phyloP scores from a whole-genome alignment of 2,888 invertebrate genomes.

The Pterostichus madidus region DNA sequence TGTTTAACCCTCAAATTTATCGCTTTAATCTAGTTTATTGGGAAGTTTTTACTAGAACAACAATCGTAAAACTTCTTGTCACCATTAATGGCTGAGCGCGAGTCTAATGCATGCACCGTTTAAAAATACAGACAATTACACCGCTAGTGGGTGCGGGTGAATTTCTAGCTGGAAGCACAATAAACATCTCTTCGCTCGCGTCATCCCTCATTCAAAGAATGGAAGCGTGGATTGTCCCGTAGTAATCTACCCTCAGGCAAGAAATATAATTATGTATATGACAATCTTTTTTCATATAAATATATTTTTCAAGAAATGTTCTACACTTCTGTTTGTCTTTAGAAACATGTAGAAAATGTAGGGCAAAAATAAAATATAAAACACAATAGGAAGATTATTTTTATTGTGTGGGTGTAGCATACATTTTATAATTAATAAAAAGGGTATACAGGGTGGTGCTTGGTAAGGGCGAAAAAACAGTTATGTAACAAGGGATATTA shows the following conservation, averaged over 20 bases:
- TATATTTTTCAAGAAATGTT: constrained; percentile 18
- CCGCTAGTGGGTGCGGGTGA: not conserved
- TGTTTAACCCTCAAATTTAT: constrained; percentile 54
- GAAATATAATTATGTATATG: constrained; percentile 34
- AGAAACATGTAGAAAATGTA: not conserved
- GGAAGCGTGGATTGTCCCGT: not conserved
- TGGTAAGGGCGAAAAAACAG: no score
- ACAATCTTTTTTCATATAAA: not conserved
- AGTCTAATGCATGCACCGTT: constrained; percentile 40
- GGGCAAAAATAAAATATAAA: not conserved
- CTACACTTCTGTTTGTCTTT: not conserved
- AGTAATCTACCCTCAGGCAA: constrained; percentile 30
- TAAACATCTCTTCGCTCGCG: not conserved
- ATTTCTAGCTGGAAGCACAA: not conserved
- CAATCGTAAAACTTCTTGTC: constrained; percentile 62
- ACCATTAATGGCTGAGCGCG: constrained; percentile 49
- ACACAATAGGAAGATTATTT: no score
- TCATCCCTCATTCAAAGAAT: not conserved
- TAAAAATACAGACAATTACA: constrained; percentile 50
- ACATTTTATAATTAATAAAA: no score
- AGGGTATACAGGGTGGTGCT: no score
- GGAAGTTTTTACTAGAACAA: constrained; percentile 52
- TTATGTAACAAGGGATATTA: no score
- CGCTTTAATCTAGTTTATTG: constrained; percentile 62
- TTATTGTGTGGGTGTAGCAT: no score